Conservation (phyloP, 2,888 invertebrate species). For the Mesorhabditis belari region DNA sequence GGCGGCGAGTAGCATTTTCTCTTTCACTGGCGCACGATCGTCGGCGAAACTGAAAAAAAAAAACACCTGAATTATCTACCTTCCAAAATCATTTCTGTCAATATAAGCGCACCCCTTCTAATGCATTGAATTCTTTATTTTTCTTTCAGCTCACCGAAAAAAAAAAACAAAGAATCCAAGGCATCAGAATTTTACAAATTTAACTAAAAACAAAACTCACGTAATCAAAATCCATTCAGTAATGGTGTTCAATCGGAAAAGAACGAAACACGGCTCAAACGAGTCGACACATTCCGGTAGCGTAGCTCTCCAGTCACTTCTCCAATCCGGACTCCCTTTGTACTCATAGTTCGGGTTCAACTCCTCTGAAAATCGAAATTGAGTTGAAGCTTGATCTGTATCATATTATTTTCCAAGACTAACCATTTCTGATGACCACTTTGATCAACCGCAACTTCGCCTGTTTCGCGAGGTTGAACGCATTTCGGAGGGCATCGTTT, state of each 20-base stretch:
- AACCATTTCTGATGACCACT: slow-evolving; percentile 50
- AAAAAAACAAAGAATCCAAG: not conserved
- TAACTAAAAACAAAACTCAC: slow-evolving; percentile 18
- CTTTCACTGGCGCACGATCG: slow-evolving; percentile 78
- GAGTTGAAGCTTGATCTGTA: not conserved
- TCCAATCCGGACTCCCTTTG: slow-evolving; percentile 44
- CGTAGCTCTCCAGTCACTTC: slow-evolving; percentile 45
- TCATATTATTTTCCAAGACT: not conserved
- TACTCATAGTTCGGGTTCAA: slow-evolving; percentile 40
- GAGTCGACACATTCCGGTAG: slow-evolving; percentile 54
- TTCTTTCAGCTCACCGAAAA: too few species aligned
- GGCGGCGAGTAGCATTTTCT: slow-evolving; percentile 96
- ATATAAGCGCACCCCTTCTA: too few species aligned
- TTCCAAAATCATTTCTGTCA: too few species aligned
- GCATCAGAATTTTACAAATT: not conserved
- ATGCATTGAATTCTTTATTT: too few species aligned
- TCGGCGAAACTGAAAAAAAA: slow-evolving; percentile 90
- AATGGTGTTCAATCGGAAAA: slow-evolving; percentile 69
- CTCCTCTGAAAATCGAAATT: slow-evolving; percentile 25
- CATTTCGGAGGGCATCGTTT: slow-evolving; percentile 40
- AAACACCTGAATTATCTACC: too few species aligned
- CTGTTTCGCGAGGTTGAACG: slow-evolving; percentile 49
- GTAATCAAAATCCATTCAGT: slow-evolving; percentile 73
- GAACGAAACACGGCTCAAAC: slow-evolving; percentile 75
- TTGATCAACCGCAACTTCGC: slow-evolving; percentile 49